Base-by-base conservation (phyloP, 2,888 invertebrate genomes). In the Chalcis sispes region DNA sequence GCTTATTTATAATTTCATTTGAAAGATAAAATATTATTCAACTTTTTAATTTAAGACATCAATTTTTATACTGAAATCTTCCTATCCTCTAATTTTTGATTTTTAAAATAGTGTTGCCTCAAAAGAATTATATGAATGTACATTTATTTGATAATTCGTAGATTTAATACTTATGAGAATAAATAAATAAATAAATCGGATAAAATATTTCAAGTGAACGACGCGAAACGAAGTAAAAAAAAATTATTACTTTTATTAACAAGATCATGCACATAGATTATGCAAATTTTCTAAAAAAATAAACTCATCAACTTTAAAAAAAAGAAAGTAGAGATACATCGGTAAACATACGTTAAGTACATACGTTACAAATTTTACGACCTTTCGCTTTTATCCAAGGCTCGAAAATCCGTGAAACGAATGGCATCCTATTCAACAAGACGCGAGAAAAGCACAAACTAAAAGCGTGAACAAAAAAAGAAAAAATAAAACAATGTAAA, bases 331-430 rank as follows among this genome's bases (percentile, higher is more conserved):
- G 15, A 65, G 25, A n/a, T 29, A 13, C 42, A 7, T 61, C 13
- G 50, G 27, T 27, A 66, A 67, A 59, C 52, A 40, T 20, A 23
- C 52, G 20, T 59, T 67, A 67, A 61, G 54, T 40, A n/a, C 42
- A 7, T 20, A 13, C 52, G 27, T n/a, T n/a, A n/a, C 42, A 13
- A n/a, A n/a, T 3, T 10, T 36, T 1, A 18, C n/a, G 32, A 54
- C 64, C 42, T 54, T 72, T 72, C 59, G 13, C 25, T 40, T 50
- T 32, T 25, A 1, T 3, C n/a, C 10, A 7, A 32, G 13, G 2
- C 32, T 18, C n/a, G 27, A 46, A 56, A 67, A 56, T 67, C 56
- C 46, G 67, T 32, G 40, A 40, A 20, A 40, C 66, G 20, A 67
- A 67, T 40, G 54, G 8, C 1, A n/a, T n/a, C n/a, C 29, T 18